Conservation (phyloP, 1,140 invertebrate genomes). For the Littorina saxatilis region DNA sequence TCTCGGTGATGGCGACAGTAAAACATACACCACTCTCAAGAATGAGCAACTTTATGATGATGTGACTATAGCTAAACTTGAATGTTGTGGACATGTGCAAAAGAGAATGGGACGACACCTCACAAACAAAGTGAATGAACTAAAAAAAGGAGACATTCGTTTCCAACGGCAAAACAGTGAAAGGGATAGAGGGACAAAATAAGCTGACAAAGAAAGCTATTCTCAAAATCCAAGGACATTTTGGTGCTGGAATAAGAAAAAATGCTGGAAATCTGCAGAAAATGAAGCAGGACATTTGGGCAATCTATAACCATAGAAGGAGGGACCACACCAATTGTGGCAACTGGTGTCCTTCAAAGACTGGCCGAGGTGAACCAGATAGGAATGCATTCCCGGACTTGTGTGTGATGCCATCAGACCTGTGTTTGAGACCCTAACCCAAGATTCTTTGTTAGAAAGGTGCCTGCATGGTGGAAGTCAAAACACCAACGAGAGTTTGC, state of each 20-base stretch:
- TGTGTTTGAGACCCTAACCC: constrained; percentile 32
- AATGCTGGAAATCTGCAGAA: neutral
- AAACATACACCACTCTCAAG: neutral
- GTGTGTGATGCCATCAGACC: constrained; percentile 26
- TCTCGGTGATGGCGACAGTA: too few species aligned
- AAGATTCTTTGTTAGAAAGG: constrained; percentile 18
- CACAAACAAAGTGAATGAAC: neutral
- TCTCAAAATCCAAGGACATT: neutral
- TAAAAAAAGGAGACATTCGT: too few species aligned
- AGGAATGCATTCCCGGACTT: constrained; percentile 28
- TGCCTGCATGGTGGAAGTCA: constrained; percentile 41
- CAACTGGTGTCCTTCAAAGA: constrained; percentile 31
- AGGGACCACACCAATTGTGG: constrained; percentile 4
- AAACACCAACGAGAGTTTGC: constrained; percentile 11
- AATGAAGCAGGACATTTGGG: neutral
- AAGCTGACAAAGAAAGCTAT: neutral
- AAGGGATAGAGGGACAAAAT: too few species aligned
- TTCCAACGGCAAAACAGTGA: too few species aligned
- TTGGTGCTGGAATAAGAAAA: neutral
- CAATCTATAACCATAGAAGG: constrained; percentile 28
- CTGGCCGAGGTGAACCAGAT: neutral
- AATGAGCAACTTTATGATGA: neutral
- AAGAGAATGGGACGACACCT: neutral
- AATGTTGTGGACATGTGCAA: too few species aligned
- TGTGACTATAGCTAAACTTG: neutral